These are phyloP conservation scores for Philypnodon macrostomus DNA, from an alignment of 2,797 vertebrate species.

Conservation along the genomic window DNA sequence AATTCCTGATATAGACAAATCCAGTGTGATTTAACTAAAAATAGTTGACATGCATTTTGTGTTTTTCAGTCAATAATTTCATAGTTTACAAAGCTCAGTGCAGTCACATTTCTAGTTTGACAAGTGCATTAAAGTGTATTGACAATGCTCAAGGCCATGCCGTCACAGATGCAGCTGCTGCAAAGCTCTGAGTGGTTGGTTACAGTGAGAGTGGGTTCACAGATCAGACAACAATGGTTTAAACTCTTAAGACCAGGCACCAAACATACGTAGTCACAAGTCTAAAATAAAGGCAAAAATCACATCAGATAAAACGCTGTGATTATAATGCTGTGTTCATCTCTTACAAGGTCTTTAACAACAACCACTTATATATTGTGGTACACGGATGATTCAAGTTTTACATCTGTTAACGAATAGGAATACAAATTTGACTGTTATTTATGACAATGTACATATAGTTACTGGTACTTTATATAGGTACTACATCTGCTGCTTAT, in stretches of 20 bases:
- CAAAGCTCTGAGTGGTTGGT: conserved; percentile 34
- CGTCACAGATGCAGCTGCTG: too few relatives aligned
- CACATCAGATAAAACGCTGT: not conserved
- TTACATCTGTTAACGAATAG: too few relatives aligned
- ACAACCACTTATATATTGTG: too few relatives aligned
- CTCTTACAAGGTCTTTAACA: too few relatives aligned
- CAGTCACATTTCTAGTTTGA: conserved; percentile 22
- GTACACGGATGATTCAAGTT: too few relatives aligned
- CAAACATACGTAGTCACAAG: conserved; percentile 22
- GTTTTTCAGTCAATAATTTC: conserved; percentile 11
- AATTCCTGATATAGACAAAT: too few relatives aligned
- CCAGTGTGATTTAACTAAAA: too few relatives aligned
- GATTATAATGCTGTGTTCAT: conserved; percentile 2
- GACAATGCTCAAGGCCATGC: conserved; percentile 33
- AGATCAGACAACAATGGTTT: conserved; percentile 39
- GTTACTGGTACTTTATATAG: too few relatives aligned
- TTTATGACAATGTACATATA: too few relatives aligned
- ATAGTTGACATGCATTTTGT: conserved; percentile 8
- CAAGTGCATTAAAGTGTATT: conserved; percentile 28
- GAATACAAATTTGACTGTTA: too few relatives aligned
- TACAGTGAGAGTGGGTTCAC: conserved; percentile 52
- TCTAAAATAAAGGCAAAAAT: conserved; percentile 17
- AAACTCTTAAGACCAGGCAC: conserved; percentile 38
- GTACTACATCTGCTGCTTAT: too few relatives aligned
- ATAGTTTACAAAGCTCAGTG: conserved; percentile 26